phyloP scores from a whole-genome alignment of 30 jellyfish, hydroid and myxozoan species.

The Pelagia noctiluca region DNA sequence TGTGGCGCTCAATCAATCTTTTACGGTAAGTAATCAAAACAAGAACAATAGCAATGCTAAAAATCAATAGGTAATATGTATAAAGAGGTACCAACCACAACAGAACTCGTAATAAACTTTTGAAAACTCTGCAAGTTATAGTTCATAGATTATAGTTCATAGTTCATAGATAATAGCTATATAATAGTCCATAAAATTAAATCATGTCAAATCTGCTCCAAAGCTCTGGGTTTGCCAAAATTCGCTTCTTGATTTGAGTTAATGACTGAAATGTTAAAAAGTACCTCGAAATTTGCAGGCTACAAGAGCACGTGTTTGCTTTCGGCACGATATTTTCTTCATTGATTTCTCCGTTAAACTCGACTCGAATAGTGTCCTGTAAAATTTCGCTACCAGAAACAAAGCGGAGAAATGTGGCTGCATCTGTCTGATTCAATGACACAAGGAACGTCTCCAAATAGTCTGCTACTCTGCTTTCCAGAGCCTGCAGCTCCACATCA shows the following conservation, averaged over 20 bases:
- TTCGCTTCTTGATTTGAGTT: slow-evolving; percentile 1
- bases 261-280: slow-evolving; percentile 16
- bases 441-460: slow-evolving; percentile 13
- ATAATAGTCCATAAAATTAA: too few species aligned
- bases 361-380: slow-evolving; percentile 14
- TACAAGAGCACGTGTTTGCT: slow-evolving; percentile 24
- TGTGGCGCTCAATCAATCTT: too few species aligned
- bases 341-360: slow-evolving; percentile 15
- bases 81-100: background rate
- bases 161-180: too few species aligned
- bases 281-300: slow-evolving; percentile 15
- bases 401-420: slow-evolving; percentile 9
- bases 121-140: slow-evolving; percentile 3
- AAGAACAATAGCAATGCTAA: slow-evolving; percentile 10
- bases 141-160: too few species aligned
- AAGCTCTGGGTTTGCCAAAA: slow-evolving; percentile 15
- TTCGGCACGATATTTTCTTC: slow-evolving; percentile 10
- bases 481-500: slow-evolving; percentile 12
- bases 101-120: slow-evolving; percentile 12
- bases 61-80: background rate
- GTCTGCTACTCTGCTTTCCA: slow-evolving; percentile 46
- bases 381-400: slow-evolving; percentile 21
- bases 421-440: slow-evolving; percentile 22
- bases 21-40: too few species aligned
- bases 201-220: slow-evolving; percentile 26